A percentile compares a stretch with the other conserved stretches of the same genome.
These are phyloP conservation scores for Rhea americana DNA, from an alignment of 2,113 vertebrate species.

Conservation along the genomic window DNA sequence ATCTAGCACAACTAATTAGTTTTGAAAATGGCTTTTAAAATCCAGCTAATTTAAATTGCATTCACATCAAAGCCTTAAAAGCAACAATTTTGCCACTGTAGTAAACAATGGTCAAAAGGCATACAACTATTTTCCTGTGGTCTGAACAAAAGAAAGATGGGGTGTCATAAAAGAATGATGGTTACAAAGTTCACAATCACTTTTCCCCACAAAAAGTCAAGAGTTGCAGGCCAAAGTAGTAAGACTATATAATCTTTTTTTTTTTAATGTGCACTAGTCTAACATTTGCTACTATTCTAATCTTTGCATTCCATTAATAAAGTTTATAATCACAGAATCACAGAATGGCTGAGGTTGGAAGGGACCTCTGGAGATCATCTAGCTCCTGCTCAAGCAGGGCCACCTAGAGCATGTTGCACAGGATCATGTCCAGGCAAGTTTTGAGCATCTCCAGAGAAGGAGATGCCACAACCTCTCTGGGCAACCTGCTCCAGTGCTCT, in stretches of 20 bases:
- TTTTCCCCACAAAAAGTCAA: neutral
- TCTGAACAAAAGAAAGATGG: conserved; percentile 6
- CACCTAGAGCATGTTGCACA: no score
- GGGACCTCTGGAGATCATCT: no score
- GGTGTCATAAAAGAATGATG: neutral
- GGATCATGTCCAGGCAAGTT: no score
- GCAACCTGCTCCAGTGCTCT: no score
- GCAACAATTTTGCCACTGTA: conserved; percentile 51
- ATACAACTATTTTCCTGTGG: conserved; percentile 30
- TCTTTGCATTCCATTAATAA: neutral
- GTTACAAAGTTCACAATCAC: neutral
- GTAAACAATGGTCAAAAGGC: conserved; percentile 58
- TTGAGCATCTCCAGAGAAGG: no score
- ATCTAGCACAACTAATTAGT: conserved; percentile 76
- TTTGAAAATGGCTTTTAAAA: conserved; percentile 74
- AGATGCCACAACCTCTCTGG: no score
- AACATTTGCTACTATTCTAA: neutral
- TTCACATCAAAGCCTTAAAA: conserved; percentile 57
- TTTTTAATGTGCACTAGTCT: neutral
- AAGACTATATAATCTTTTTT: neutral
- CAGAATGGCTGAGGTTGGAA: no score
- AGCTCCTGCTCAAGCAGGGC: no score
- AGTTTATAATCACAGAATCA: neutral
- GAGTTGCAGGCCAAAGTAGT: neutral
- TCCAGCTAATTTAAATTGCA: conserved; percentile 71